Percentiles rank a stretch among this genome's conserved stretches.
Conservation (phyloP, 1,140 invertebrate species). For the Drosophila arizonae region DNA sequence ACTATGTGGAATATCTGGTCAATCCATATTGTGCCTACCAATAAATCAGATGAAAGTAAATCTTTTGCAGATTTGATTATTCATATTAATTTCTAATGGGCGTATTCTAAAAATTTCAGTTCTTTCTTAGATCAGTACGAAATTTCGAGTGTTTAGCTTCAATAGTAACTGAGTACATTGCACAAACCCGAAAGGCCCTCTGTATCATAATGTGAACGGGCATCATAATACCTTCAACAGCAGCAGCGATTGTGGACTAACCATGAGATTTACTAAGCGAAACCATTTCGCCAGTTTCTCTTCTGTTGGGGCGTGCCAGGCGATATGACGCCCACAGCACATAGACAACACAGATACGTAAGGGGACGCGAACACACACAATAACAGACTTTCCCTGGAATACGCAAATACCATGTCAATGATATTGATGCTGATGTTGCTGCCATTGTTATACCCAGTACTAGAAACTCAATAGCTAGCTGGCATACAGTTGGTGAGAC, state of each 20-base stretch:
- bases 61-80: too few relatives aligned
- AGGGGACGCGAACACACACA: slow-evolving; percentile 5
- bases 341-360: slow-evolving; percentile 30
- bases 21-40: too few relatives aligned
- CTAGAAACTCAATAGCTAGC: not conserved
- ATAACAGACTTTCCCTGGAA: not conserved
- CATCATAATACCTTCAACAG: slow-evolving; percentile 11
- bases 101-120: too few relatives aligned
- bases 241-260: slow-evolving; percentile 45
- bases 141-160: too few relatives aligned
- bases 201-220: too few relatives aligned
- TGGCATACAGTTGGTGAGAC: not conserved
- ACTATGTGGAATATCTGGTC: too few relatives aligned
- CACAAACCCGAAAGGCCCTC: too few relatives aligned
- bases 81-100: too few relatives aligned
- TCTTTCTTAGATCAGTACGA: too few relatives aligned
- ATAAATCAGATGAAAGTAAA: too few relatives aligned
- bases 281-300: slow-evolving; percentile 68
- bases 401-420: slow-evolving; percentile 37
- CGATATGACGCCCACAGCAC: slow-evolving; percentile 41
- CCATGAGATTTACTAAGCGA: slow-evolving; percentile 75
- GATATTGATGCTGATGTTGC: slow-evolving; percentile 22
- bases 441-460: slow-evolving; percentile 15
- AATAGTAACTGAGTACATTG: too few relatives aligned
- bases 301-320: slow-evolving; percentile 27